These are phyloP conservation scores for Bombycilla garrulus DNA, from an alignment of 2,113 vertebrate genomes.

Conservation along the genomic window DNA sequence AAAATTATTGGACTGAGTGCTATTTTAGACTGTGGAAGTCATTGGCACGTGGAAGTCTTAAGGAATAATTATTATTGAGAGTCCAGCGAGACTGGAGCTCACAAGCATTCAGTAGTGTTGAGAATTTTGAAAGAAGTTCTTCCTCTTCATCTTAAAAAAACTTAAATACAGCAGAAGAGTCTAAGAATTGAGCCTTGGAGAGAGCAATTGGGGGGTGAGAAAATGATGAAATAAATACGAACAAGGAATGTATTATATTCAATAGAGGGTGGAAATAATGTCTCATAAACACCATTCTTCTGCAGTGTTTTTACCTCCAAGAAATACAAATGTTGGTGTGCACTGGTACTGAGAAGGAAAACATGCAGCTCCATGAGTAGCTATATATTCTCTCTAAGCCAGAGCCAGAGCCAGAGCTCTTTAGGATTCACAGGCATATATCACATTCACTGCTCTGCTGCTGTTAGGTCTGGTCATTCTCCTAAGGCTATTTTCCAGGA, in stretches of 20 bases:
- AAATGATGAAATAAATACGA: neutral
- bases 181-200: neutral
- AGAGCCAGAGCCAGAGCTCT: neutral
- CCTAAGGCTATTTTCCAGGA: neutral
- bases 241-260: neutral
- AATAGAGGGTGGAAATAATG: neutral
- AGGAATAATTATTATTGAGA: neutral
- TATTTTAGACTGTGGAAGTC: neutral
- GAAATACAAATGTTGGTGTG: neutral
- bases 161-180: neutral
- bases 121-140: conserved; percentile 1
- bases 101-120: neutral
- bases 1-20: neutral
- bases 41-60: neutral
- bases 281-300: neutral
- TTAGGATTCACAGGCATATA: neutral
- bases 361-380: neutral
- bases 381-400: neutral
- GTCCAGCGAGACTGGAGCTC: neutral
- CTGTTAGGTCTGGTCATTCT: neutral
- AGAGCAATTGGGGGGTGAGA: neutral
- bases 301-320: neutral
- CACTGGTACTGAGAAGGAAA: neutral
- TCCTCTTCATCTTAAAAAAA: neutral
- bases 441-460: neutral